Base-by-base conservation (phyloP, 1,140 invertebrate genomes). In the Linepithema humile region DNA sequence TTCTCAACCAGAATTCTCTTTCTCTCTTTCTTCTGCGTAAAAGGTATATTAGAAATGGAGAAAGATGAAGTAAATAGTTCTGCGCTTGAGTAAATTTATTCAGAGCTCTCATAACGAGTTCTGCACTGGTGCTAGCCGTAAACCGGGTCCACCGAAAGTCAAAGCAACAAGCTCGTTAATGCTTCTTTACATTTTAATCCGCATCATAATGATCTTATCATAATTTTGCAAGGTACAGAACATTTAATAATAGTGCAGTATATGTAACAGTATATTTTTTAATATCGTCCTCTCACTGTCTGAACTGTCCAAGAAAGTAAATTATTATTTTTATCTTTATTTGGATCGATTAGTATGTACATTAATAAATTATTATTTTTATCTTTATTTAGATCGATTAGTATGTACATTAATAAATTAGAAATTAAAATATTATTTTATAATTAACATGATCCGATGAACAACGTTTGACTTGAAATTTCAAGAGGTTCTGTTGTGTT, bases 61-160 rank as follows among this genome's bases (percentile, higher is more conserved):
- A 70, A 70, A 80, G 64, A 55, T 80, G 38, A 80, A 70, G 75
- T 80, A 80, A 80, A 80, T 80, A 80, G 62, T 78, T 78, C 64
- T 69, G 7, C 38, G 38, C 35, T 55, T 43, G 75, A 53, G 75
- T 57, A 80, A 80, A 80, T 80, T 80, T 80, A 70, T 80, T 80
- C 75, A 70, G 75, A 80, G 75, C n/a, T 29, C 6, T 65, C 64
- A 48, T 80, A 80, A 70, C 64, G 75, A 70, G 48, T 80, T 80
- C 35, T 38, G 50, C 38, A 26, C 48, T 70, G 48, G 6, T 57
- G 26, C 35, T 59, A 70, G 35, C 64, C 48, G 32, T 48, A 80
- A 80, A 57, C 45, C 17, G 48, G 43, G 45, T 78, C 62, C 20
- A 64, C 67, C 64, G 35, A 69, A 23, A 80, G 48, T 80, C 64